Evolutionary conservation across 2,888 invertebrate species (phyloP).

Genomic region (Temnothorax rugatulus): DNA sequence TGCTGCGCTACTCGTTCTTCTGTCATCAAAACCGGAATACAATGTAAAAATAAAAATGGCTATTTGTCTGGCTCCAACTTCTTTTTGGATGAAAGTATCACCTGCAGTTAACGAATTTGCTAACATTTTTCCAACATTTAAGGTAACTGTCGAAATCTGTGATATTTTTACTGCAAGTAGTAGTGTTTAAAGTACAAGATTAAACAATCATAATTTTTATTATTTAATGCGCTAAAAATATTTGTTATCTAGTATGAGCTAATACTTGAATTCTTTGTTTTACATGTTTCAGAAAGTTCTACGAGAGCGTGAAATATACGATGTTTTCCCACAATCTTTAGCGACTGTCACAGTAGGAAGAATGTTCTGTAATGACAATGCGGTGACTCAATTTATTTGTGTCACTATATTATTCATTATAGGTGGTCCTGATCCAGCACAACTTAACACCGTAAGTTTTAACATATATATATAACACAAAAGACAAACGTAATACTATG

Average conservation of each 20-base stretch:
- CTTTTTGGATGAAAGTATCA: neutral
- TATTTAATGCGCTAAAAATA: neutral
- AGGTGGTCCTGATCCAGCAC: constrained; percentile 16
- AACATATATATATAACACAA: too few relatives aligned
- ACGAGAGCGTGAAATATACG: neutral
- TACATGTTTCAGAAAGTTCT: constrained; percentile 20
- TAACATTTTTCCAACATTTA: neutral
- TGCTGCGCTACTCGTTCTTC: neutral
- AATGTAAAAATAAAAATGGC: constrained; percentile 27
- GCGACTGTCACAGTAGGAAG: neutral
- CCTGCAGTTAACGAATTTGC: neutral
- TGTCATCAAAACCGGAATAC: constrained; percentile 42
- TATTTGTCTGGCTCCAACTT: constrained; percentile 29
- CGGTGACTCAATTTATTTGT: constrained; percentile 2
- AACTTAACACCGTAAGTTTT: constrained; percentile 20
- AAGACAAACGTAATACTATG: neutral
- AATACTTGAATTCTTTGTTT: neutral
- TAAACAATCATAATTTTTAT: neutral
- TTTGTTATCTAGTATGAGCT: neutral
- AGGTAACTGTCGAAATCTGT: neutral
- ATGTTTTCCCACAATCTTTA: constrained; percentile 20
- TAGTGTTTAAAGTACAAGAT: neutral
- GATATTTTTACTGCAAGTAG: neutral
- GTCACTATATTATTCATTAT: neutral
- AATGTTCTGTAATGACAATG: constrained; percentile 13